Evolutionary conservation across 2,888 invertebrate genomes (phyloP).

Genomic region (Mythimna impura): DNA sequence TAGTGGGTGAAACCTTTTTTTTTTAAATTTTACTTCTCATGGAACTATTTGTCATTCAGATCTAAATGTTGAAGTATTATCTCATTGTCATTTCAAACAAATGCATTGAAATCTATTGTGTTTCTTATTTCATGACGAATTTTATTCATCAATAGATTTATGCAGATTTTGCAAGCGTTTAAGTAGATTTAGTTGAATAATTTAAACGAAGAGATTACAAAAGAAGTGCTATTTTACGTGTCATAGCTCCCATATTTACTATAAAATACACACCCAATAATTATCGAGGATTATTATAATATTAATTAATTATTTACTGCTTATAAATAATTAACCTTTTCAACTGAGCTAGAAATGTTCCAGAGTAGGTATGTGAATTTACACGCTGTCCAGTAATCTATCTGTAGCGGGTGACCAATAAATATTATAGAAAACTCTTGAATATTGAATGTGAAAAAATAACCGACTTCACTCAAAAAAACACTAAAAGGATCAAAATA

Average conservation of each 20-base stretch:
- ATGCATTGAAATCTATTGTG: background rate
- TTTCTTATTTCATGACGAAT: background rate
- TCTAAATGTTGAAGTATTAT: background rate
- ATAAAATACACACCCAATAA: background rate
- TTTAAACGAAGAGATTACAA: background rate
- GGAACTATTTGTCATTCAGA: background rate
- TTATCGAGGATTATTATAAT: too few relatives aligned
- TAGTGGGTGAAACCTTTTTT: too few relatives aligned
- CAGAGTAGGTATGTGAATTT: background rate
- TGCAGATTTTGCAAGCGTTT: background rate
- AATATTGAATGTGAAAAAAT: too few relatives aligned
- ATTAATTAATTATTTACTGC: slow-evolving; percentile 9
- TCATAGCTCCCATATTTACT: background rate
- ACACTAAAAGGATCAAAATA: too few relatives aligned
- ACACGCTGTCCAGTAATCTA: background rate
- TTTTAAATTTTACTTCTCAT: background rate
- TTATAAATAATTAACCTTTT: slow-evolving; percentile 6
- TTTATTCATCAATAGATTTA: background rate
- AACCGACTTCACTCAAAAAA: too few relatives aligned
- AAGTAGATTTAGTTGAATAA: background rate
- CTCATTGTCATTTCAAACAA: background rate
- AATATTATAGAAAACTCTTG: background rate
- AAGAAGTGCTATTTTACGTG: slow-evolving; percentile 5
- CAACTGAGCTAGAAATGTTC: background rate
- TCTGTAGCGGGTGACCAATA: too few relatives aligned